A percentile compares a stretch with the other conserved stretches of the same genome.
phyloP scores from a whole-genome alignment of 2,888 invertebrate species.

The Pharmacophagus antenor region DNA sequence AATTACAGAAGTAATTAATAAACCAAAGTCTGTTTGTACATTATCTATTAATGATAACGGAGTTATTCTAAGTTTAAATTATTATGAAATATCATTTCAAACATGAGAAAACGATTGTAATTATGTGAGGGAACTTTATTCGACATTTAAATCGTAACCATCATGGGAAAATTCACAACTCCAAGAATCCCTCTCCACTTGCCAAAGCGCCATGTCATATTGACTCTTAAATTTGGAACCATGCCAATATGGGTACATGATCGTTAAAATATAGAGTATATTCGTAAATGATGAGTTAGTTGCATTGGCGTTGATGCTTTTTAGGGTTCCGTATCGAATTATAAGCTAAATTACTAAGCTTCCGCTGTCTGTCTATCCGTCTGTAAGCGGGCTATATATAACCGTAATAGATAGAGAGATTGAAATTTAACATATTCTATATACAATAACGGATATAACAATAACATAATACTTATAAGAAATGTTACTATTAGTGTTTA shows the following conservation, averaged over 20 bases:
- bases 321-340: background rate
- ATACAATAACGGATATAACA: too few relatives aligned
- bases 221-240: background rate
- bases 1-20: too few relatives aligned
- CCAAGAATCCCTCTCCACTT: background rate
- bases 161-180: background rate
- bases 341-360: background rate
- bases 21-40: too few relatives aligned
- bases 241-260: background rate
- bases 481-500: too few relatives aligned
- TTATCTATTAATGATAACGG: too few relatives aligned
- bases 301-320: background rate
- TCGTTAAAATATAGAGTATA: background rate
- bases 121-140: background rate
- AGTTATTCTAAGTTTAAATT: too few relatives aligned
- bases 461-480: too few relatives aligned
- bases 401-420: too few relatives aligned
- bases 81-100: too few relatives aligned
- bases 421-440: too few relatives aligned
- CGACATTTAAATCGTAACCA: background rate
- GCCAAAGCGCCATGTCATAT: background rate
- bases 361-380: background rate
- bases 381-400: background rate
- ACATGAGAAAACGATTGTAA: too few relatives aligned
- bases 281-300: background rate